Evolutionary conservation across 2,888 invertebrate genomes (phyloP).

Genomic region (Nyleta sp.): DNA sequence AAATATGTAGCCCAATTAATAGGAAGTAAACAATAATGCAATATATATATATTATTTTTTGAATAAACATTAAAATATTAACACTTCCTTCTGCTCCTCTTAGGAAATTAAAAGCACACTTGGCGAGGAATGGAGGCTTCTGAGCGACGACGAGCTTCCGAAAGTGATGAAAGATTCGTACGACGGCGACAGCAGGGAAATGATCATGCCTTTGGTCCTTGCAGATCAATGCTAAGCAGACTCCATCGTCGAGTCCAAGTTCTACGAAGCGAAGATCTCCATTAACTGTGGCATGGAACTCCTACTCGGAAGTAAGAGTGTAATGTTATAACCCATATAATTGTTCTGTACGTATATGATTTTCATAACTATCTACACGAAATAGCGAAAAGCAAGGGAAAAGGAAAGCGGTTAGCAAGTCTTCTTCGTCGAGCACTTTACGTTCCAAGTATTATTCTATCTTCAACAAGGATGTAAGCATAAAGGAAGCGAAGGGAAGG

Average conservation of each 20-base stretch:
- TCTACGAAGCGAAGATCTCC: constrained; percentile 52
- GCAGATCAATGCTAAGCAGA: constrained; percentile 81
- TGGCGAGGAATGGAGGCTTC: constrained; percentile 84
- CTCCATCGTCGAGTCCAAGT: neutral
- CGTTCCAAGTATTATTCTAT: constrained; percentile 34
- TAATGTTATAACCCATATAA: constrained; percentile 50
- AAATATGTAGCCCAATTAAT: no score
- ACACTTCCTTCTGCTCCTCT: no score
- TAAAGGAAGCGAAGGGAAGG: neutral
- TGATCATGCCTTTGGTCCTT: constrained; percentile 84
- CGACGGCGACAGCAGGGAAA: constrained; percentile 84
- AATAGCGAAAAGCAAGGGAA: neutral
- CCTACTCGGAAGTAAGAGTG: constrained; percentile 66
- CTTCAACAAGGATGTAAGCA: neutral
- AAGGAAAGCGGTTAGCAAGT: constrained; percentile 14
- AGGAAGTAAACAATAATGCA: no score
- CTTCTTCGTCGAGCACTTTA: constrained; percentile 22
- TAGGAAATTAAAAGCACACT: constrained; percentile 85
- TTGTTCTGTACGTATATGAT: constrained; percentile 39
- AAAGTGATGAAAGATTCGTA: constrained; percentile 84
- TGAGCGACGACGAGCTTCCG: constrained; percentile 84
- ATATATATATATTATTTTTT: no score
- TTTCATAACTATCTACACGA: constrained; percentile 22
- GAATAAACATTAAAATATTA: no score
- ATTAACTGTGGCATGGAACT: constrained; percentile 62